Percentiles rank a stretch among this genome's conserved stretches.
These are phyloP conservation scores for Atherinomorus stipes DNA, from an alignment of 2,113 vertebrate species.

Conservation along the genomic window DNA sequence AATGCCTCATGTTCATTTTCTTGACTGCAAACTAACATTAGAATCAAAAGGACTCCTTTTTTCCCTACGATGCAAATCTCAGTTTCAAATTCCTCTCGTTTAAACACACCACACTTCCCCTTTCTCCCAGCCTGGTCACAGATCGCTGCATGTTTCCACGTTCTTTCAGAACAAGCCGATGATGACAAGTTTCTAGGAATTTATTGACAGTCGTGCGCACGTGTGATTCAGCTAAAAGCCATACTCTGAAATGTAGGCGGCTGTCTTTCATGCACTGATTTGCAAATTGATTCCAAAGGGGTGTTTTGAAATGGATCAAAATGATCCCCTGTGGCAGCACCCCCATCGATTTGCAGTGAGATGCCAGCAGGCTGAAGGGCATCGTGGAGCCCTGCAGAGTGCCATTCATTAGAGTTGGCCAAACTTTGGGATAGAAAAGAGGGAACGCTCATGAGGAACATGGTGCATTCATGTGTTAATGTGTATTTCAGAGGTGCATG, in stretches of 20 bases:
- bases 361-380: conserved; percentile 75
- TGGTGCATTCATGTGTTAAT: background rate
- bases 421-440: conserved; percentile 25
- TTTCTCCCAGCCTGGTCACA: background rate
- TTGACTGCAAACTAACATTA: conserved; percentile 1
- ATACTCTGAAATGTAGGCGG: conserved; percentile 10
- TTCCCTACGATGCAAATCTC: background rate
- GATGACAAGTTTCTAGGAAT: conserved; percentile 23
- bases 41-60: background rate
- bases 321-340: conserved; percentile 64
- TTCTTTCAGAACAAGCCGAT: background rate
- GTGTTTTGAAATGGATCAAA: conserved; percentile 69
- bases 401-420: conserved; percentile 70
- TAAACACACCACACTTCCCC: background rate
- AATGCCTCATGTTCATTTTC: conserved; percentile 18
- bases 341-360: conserved; percentile 77
- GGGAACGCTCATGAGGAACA: conserved; percentile 16
- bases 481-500: conserved; percentile 1
- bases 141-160: background rate
- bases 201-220: background rate
- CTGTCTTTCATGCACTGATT: conserved; percentile 33
- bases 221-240: background rate
- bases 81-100: background rate
- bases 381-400: conserved; percentile 65
- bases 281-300: conserved; percentile 64